These are phyloP conservation scores for Acanthosepion esculentum DNA, from an alignment of 2,888 invertebrate genomes.

Conservation along the genomic window DNA sequence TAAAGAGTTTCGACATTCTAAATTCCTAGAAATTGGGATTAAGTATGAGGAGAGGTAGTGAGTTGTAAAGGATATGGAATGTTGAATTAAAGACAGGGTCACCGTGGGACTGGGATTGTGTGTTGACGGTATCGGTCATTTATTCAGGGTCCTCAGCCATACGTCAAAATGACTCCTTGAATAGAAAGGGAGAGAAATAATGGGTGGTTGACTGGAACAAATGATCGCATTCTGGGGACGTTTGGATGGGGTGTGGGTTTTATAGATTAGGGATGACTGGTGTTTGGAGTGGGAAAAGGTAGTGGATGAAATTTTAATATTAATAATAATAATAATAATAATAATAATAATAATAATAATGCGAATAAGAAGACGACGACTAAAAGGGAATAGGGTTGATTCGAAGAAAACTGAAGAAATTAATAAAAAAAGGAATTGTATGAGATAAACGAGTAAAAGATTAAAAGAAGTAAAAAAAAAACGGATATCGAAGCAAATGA, in stretches of 20 bases:
- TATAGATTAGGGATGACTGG: neutral
- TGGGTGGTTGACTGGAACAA: neutral
- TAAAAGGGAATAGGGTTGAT: no score
- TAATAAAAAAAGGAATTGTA: no score
- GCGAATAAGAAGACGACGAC: no score
- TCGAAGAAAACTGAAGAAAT: no score
- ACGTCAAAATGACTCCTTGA: slow-evolving; percentile 2
- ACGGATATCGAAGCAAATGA: no score
- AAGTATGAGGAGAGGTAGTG: neutral
- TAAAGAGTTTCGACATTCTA: neutral
- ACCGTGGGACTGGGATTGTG: neutral
- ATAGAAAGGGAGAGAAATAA: neutral
- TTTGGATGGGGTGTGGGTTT: neutral
- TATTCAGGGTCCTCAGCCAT: neutral
- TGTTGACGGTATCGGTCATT: neutral
- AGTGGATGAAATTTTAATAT: no score
- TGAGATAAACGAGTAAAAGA: no score
- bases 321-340: neutral
- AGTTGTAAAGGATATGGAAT: neutral
- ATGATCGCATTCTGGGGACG: neutral
- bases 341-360: neutral
- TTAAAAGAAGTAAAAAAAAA: no score
- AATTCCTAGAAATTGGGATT: neutral
- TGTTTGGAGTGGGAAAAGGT: neutral
- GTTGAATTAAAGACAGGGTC: neutral